These are phyloP conservation scores for Narcine bancroftii DNA, from an alignment of 2,113 vertebrate species.

Conservation along the genomic window DNA sequence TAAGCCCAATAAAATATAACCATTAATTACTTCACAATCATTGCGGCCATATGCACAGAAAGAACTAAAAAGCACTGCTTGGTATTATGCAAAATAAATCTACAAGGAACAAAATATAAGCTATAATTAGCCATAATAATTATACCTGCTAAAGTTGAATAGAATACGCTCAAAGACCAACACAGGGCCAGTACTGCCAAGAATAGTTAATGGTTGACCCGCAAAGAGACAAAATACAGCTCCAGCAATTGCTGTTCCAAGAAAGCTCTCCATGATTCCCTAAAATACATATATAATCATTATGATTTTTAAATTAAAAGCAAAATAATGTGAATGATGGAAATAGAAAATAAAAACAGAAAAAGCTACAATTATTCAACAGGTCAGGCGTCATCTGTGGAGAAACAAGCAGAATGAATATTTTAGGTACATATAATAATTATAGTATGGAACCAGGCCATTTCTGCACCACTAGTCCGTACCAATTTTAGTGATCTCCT, in stretches of 20 bases:
- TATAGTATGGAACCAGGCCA: too few relatives aligned
- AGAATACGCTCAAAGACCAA: conserved; percentile 66
- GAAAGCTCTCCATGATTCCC: conserved; percentile 66
- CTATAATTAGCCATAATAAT: neutral
- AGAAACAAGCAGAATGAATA: too few relatives aligned
- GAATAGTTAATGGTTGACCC: conserved; percentile 66
- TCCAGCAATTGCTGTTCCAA: conserved; percentile 61
- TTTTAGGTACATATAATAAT: too few relatives aligned
- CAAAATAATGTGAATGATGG: too few relatives aligned
- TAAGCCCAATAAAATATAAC: neutral
- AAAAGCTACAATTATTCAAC: too few relatives aligned
- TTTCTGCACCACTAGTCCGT: too few relatives aligned
- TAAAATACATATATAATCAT: conserved; percentile 41
- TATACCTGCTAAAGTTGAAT: conserved; percentile 62
- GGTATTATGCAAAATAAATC: neutral
- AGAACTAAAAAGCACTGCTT: neutral
- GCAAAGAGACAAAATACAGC: conserved; percentile 62
- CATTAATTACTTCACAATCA: too few relatives aligned
- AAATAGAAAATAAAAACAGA: too few relatives aligned
- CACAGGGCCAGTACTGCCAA: conserved; percentile 65
- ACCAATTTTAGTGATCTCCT: too few relatives aligned
- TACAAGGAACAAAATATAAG: neutral
- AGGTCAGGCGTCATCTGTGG: too few relatives aligned
- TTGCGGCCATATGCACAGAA: neutral
- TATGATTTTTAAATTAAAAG: too few relatives aligned